Evolutionary conservation across 2,888 invertebrate species (phyloP).

Genomic region (Oscheius sp.): DNA sequence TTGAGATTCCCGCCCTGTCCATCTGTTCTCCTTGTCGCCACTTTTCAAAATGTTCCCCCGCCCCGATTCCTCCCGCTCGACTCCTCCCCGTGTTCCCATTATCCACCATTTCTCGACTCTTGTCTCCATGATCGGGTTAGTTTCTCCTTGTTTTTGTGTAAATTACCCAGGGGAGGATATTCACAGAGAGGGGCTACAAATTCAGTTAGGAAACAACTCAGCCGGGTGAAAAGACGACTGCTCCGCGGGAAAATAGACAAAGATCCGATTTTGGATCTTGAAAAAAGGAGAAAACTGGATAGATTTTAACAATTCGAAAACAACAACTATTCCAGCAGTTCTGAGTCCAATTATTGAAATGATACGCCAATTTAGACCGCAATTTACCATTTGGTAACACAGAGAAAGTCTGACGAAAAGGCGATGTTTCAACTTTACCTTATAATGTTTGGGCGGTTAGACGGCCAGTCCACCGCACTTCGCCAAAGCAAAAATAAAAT

Average conservation of each 20-base stretch:
- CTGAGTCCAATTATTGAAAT: not conserved
- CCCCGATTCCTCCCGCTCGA: not conserved
- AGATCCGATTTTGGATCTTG: too few species aligned
- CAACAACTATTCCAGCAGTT: not conserved
- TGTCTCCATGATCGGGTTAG: conserved; percentile 21
- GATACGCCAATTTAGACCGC: not conserved
- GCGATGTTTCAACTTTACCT: too few species aligned
- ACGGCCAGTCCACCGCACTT: too few species aligned
- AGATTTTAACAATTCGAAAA: too few species aligned
- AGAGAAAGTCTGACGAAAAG: too few species aligned
- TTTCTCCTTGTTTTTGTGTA: conserved; percentile 4
- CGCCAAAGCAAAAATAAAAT: too few species aligned
- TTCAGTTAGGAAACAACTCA: too few species aligned
- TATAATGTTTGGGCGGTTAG: too few species aligned
- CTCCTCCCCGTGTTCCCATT: not conserved
- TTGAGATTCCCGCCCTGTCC: not conserved
- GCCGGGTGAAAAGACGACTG: too few species aligned
- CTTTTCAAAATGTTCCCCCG: not conserved
- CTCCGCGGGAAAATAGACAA: too few species aligned
- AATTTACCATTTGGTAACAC: too few species aligned
- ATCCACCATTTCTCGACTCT: not conserved
- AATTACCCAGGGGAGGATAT: not conserved
- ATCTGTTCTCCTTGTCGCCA: not conserved
- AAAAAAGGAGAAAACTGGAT: too few species aligned
- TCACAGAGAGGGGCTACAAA: not conserved